Evolutionary conservation across 2,797 vertebrate species (phyloP), one percentile per base, ranked within the genome.

Genomic region (Syndactyla subalaris): DNA sequence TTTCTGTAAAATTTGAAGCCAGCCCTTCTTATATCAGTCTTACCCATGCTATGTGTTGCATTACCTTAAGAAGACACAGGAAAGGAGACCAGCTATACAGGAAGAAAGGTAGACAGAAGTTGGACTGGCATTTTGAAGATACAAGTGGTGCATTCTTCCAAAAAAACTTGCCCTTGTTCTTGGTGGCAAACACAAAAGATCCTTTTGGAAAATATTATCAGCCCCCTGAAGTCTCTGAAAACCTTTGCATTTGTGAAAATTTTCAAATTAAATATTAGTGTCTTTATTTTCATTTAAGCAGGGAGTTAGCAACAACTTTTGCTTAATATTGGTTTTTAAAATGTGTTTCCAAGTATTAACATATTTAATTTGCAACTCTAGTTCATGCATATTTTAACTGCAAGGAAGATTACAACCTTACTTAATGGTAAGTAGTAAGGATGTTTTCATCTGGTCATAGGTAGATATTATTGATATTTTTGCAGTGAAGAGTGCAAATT

Each of bases 241-340:
- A 17, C 61, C 4, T 11, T 43, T 48, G 4, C 0, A 0, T 45
- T 24, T 29, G 4, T 39, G 32, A 49, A 79, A 49, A 30, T 36
- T 85, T 88, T 88, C 22, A 78, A 68, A 72, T 66, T 74, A 68
- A 81, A 57, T 65, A 59, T 38, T 32, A 26, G 2, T 27, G 36
- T 57, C 8, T 71, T 92, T 88, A 7, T 67, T 85, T 67, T 27
- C 8, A 18, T 72, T 78, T 72, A 34, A 68, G 7, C 7, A 30
- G 7, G 19, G 30, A 0, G 0, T 49, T 75, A 65, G 1, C 4
- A 80, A 71, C 3, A 74, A 29, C n/a, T 83, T 79, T 54, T 78
- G 11, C 27, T 68, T 74, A 68, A 21, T 14, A 5, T 9, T 52
- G 26, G 6, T 4, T 81, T 85, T 92, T 23, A 71, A 79, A 91